A percentile compares a stretch with the other conserved stretches of the same genome.
Conservation (phyloP, 2,888 invertebrate genomes). For the Drosophila picticornis region DNA sequence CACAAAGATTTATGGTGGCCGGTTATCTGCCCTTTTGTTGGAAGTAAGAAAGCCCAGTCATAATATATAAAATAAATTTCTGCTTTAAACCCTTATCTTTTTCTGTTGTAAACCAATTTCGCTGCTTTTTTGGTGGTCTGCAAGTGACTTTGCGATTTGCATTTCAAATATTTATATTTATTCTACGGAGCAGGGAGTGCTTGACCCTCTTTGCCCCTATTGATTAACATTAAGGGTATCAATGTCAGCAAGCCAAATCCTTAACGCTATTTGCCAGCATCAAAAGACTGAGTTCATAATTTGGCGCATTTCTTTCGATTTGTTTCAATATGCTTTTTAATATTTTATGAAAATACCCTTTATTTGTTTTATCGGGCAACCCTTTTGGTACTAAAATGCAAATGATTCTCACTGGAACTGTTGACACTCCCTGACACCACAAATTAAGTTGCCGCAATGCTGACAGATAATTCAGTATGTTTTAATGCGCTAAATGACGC, state of each 20-base stretch:
- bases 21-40: neutral
- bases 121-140: neutral
- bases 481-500: constrained; percentile 52
- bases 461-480: constrained; percentile 60
- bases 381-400: constrained; percentile 54
- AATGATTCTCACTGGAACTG: constrained; percentile 35
- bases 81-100: neutral
- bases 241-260: neutral
- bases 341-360: constrained; percentile 8
- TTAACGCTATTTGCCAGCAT: neutral
- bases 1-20: neutral
- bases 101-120: neutral
- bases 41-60: neutral
- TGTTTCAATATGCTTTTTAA: constrained; percentile 20
- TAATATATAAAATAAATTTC: neutral
- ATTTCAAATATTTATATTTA: too few relatives aligned
- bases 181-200: neutral
- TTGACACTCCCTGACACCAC: constrained; percentile 22
- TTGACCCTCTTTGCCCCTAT: neutral
- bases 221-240: neutral
- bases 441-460: constrained; percentile 54
- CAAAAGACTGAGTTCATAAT: neutral
- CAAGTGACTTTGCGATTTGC: neutral
- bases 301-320: constrained; percentile 13
- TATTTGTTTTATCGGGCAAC: neutral